These are phyloP conservation scores for Ciconia nigra DNA, from an alignment of 2,797 vertebrate genomes.

Conservation along the genomic window DNA sequence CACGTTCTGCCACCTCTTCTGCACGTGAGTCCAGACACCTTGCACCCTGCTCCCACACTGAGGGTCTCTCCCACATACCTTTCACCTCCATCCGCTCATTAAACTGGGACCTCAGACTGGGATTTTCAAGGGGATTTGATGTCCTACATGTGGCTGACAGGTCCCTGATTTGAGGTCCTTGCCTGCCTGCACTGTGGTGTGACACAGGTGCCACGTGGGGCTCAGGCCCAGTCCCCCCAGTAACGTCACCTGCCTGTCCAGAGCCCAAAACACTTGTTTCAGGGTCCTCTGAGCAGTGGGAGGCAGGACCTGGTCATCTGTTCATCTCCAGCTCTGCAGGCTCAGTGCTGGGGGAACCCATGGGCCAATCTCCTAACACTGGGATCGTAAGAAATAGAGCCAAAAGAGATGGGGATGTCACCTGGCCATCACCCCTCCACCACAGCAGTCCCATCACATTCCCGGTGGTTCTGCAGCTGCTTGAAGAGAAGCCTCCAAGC, in stretches of 20 bases:
- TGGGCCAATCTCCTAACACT: neutral
- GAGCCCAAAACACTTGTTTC: neutral
- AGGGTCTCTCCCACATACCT: neutral
- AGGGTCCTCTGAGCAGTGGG: neutral
- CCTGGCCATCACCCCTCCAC: neutral
- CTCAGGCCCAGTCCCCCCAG: neutral
- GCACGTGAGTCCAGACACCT: neutral
- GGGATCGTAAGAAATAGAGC: neutral
- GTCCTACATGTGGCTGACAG: neutral
- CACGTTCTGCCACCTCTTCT: neutral
- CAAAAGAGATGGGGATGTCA: neutral
- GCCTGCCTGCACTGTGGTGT: neutral
- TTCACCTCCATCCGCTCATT: neutral
- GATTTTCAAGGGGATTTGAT: neutral
- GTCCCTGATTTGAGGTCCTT: neutral
- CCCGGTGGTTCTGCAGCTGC: neutral
- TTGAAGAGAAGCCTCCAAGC: neutral
- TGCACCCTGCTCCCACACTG: accelerated
- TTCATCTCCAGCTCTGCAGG: neutral
- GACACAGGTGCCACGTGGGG: neutral
- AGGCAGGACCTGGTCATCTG: neutral
- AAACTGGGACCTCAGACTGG: neutral
- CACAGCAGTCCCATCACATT: neutral
- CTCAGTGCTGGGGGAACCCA: neutral
- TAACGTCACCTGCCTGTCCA: neutral